phyloP scores from a whole-genome alignment of 2,888 invertebrate genomes.

The Eurois occulta region DNA sequence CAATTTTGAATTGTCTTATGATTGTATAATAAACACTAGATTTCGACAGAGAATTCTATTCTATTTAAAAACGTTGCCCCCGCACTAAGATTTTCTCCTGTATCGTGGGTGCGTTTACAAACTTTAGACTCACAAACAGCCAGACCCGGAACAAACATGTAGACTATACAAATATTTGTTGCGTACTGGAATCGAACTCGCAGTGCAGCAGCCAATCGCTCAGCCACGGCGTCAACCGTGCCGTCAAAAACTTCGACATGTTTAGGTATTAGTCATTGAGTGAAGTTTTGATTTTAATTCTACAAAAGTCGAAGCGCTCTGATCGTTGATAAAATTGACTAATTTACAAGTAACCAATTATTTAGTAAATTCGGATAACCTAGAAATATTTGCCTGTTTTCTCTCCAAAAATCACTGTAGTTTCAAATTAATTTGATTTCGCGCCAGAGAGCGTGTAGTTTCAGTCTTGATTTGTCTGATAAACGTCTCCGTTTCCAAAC shows the following conservation, averaged over 20 bases:
- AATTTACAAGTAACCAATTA: background rate
- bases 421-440: background rate
- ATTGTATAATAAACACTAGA: background rate
- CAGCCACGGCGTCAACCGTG: too few relatives aligned
- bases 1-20: background rate
- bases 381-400: background rate
- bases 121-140: too few relatives aligned
- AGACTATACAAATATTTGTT: too few relatives aligned
- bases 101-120: too few relatives aligned
- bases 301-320: background rate
- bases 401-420: background rate
- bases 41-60: background rate
- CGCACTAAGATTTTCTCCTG: too few relatives aligned
- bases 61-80: too few relatives aligned
- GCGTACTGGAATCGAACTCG: too few relatives aligned
- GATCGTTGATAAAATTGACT: background rate
- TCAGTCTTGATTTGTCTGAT: too few relatives aligned
- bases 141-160: too few relatives aligned
- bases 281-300: background rate
- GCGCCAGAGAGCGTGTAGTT: background rate
- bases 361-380: background rate
- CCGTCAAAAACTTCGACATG: background rate
- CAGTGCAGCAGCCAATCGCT: too few relatives aligned
- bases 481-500: constrained; percentile 25
- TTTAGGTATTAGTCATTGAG: background rate